Base-by-base conservation (phyloP, 1,140 invertebrate genomes). In the Cyphomyrmex costatus region DNA sequence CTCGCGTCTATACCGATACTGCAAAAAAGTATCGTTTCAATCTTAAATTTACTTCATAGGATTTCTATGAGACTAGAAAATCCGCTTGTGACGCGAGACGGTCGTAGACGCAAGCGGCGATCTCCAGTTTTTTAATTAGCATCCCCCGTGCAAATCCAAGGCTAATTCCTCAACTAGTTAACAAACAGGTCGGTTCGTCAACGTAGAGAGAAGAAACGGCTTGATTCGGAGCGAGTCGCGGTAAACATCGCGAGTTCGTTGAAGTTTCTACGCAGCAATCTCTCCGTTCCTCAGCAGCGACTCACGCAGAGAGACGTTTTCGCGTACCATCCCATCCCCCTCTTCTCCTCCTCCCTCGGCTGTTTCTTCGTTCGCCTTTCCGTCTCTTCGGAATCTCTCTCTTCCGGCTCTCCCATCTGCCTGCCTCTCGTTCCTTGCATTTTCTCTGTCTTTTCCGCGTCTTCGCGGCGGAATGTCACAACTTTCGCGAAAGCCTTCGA, bases 81-180 rank as follows among this genome's bases (percentile, higher is more conserved):
- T n/a, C 16, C 14, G 24, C 24, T 33, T n/a, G n/a, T 21, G 46
- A 51, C 12, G 3, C 60, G 14, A 78, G 12, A n/a, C 49, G 7
- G 53, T 58, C 24, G 66, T 73, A 0, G 51, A 58, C 36, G 49
- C n/a, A 33, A 73, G 53, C 3, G n/a, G 24, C 68, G 66, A 46
- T 88, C 78, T 63, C 42, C 42, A 27, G 87, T 56, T 92, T 92
- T 92, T 92, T 91, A 92, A 92, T 92, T 92, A 92, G 61, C 68
- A 61, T 86, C 63, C 80, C 78, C 80, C 88, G 46, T 70, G 85
- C 77, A 86, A 91, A 76, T 86, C 70, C 58, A 24, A 85, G 78
- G 53, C 86, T 84, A 88, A 85, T 85, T 89, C 86, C 82, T 88
- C 70, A 88, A 82, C 86, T 61, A 91, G 88, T 91, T 91, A 85